Percentiles rank a stretch among this genome's conserved stretches.
These are phyloP conservation scores for Drosophila picticornis DNA, from an alignment of 2,888 invertebrate genomes.

Conservation along the genomic window DNA sequence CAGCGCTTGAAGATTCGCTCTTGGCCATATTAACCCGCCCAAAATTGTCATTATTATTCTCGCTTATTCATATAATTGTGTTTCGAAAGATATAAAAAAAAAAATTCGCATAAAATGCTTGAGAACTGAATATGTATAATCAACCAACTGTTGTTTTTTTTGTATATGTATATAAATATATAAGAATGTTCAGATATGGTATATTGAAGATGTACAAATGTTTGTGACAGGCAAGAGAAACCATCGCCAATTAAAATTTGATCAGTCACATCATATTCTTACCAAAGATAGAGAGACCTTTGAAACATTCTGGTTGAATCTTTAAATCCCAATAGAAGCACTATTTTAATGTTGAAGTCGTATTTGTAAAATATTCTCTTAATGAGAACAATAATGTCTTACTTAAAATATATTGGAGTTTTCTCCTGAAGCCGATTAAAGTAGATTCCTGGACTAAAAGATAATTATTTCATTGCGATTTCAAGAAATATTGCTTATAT, in stretches of 20 bases:
- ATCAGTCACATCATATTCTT: not conserved
- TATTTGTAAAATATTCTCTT: no score
- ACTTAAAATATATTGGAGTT: not conserved
- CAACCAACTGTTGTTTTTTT: not conserved
- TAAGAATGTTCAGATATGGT: not conserved
- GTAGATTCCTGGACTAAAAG: not conserved
- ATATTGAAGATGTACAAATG: not conserved
- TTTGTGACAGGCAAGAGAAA: not conserved
- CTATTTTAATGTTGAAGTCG: not conserved
- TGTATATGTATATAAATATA: not conserved
- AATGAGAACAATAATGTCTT: not conserved
- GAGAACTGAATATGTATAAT: conserved; percentile 15
- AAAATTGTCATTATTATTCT: conserved; percentile 39
- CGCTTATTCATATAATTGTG: conserved; percentile 44
- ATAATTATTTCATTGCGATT: not conserved
- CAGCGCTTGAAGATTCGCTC: not conserved
- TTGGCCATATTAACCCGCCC: conserved; percentile 19
- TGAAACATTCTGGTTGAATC: not conserved
- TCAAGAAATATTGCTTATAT: not conserved
- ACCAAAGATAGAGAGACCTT: not conserved
- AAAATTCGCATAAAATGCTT: conserved; percentile 48
- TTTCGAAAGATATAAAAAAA: conserved; percentile 46
- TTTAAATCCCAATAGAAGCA: not conserved
- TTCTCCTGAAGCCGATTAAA: not conserved
- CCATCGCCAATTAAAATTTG: not conserved